These are phyloP conservation scores for Drosophila punjabiensis DNA, from an alignment of 1,140 invertebrate genomes.

Conservation along the genomic window DNA sequence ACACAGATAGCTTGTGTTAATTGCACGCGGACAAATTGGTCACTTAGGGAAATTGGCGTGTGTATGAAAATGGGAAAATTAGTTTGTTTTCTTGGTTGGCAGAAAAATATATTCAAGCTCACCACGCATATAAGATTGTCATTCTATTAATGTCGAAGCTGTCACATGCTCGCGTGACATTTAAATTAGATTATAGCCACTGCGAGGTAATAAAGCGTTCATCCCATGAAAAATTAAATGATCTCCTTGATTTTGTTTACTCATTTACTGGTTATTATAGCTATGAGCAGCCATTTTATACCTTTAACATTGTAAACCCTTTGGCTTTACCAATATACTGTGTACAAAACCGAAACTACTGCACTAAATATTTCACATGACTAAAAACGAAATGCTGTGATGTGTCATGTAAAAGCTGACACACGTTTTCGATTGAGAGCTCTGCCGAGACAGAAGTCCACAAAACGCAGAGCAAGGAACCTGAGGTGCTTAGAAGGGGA, in stretches of 20 bases:
- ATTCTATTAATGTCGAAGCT: constrained; percentile 1
- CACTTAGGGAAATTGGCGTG: constrained; percentile 45
- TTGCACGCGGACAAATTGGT: constrained; percentile 46
- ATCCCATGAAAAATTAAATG: background rate
- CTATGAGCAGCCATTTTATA: background rate
- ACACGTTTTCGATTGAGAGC: constrained; percentile 46
- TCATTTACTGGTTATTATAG: background rate
- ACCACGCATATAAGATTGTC: constrained; percentile 8
- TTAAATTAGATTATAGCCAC: background rate
- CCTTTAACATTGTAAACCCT: background rate
- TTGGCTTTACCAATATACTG: background rate
- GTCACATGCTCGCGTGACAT: background rate
- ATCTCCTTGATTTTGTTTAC: background rate
- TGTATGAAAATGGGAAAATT: constrained; percentile 48
- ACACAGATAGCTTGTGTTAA: constrained; percentile 30
- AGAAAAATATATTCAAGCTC: constrained; percentile 6
- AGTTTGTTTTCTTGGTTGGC: constrained; percentile 29
- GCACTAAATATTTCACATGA: background rate
- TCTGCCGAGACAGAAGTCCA: constrained; percentile 20
- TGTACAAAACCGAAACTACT: background rate
- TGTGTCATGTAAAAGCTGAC: constrained; percentile 37
- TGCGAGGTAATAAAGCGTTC: too few species aligned
- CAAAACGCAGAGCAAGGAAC: constrained; percentile 26
- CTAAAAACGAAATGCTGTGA: constrained; percentile 8
- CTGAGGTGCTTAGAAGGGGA: constrained; percentile 2